Base-by-base conservation (phyloP, 2,888 invertebrate genomes). In the Lepidochrysops patricia region DNA sequence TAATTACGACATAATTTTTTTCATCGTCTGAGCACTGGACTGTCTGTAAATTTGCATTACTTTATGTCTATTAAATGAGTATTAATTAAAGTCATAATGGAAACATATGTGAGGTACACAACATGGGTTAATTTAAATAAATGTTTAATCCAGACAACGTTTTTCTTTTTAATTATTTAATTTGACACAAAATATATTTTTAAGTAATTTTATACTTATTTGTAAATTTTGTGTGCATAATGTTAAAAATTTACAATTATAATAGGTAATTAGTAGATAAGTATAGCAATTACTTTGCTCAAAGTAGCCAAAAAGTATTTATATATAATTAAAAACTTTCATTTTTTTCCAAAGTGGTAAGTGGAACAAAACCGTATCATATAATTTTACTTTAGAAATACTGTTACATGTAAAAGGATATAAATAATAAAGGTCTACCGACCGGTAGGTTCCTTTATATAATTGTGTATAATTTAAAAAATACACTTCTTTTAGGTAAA, bases 331-430 rank as follows among this genome's bases (percentile, higher is more conserved):
- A n/a, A n/a, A n/a, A n/a, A n/a, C n/a, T n/a, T n/a, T n/a, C n/a
- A n/a, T n/a, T n/a, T 13, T 52, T 27, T 50, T 7, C 27, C 6
- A 19, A 43, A 12, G 32, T 29, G 4, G 1, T 19, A 54, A 54
- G 54, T 32, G 32, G 54, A 54, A 54, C 52, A 12, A 7, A 32
- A 1, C 32, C 4, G 29, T 54, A 54, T 54, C 54, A 54, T 54
- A 54, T 54, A 54, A 54, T 54, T 54, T 52, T 27, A 52, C 27
- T 52, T 54, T 54, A 54, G 54, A 29, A 54, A 32, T 32, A 19
- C 54, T 32, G 54, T 32, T 32, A 54, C 54, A 54, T 32, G n/a
- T 29, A 15, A 19, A 32, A 29, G 29, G 29, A 54, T 54, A 52
- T 27, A 54, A 54, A 54, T 54, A 54, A 54, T 19, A 19, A 32